Percentiles rank a stretch among this genome's conserved stretches.
phyloP scores from a whole-genome alignment of 1,140 invertebrate species.

The Ladona fulva region DNA sequence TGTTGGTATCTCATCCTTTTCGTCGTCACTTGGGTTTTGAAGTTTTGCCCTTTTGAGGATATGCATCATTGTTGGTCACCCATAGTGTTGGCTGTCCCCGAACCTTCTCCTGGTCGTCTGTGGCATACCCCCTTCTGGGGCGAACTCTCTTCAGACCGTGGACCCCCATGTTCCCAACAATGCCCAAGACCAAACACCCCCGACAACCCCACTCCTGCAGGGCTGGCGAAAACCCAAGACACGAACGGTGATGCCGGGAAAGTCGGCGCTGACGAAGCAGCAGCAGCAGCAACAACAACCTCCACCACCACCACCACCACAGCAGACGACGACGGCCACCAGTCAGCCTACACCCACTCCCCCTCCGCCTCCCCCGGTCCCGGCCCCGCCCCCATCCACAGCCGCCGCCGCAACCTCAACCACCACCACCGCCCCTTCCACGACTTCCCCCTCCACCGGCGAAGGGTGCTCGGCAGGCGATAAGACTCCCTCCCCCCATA shows the following conservation, averaged over 20 bases:
- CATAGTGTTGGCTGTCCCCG: not conserved
- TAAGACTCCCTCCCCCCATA: conserved; percentile 44
- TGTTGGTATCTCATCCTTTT: not conserved
- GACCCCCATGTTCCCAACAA: conserved; percentile 6
- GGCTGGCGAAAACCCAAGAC: conserved; percentile 67
- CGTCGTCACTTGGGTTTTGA: conserved; percentile 3
- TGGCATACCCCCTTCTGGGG: not conserved
- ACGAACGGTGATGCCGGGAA: conserved; percentile 53
- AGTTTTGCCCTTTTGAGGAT: conserved; percentile 9
- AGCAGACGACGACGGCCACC: conserved; percentile 29
- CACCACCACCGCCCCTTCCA: conserved; percentile 34
- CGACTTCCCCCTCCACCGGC: conserved; percentile 28
- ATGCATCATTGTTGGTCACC: conserved; percentile 8
- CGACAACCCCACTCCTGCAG: conserved; percentile 35
- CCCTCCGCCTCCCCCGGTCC: conserved; percentile 41
- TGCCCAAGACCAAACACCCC: conserved; percentile 2
- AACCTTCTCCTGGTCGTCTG: conserved; percentile 6
- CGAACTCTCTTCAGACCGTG: not conserved
- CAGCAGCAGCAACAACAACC: conserved; percentile 41
- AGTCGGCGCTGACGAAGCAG: conserved; percentile 19
- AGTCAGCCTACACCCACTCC: conserved; percentile 34
- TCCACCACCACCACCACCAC: conserved; percentile 33
- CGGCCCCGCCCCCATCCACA: conserved; percentile 39
- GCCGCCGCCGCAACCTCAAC: conserved; percentile 30
- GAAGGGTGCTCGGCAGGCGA: conserved; percentile 31